Evolutionary conservation across 2,113 vertebrate species (phyloP).

Genomic region (Pseudopipra pipra): DNA sequence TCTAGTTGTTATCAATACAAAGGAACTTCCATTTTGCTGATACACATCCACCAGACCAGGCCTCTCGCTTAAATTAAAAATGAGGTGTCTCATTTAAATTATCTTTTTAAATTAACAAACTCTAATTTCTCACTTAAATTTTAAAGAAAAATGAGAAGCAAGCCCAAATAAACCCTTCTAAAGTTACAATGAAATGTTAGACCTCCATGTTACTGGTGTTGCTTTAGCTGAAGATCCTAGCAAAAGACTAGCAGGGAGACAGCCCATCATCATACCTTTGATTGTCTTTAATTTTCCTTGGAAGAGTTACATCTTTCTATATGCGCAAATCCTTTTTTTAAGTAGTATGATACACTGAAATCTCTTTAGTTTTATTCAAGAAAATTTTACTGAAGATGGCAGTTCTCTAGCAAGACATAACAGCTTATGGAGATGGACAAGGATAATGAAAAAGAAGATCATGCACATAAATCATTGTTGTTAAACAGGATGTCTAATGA

Average conservation of each 20-base stretch:
- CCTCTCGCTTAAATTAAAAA: background rate
- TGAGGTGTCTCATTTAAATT: background rate
- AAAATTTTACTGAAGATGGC: background rate
- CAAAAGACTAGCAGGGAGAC: background rate
- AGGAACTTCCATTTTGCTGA: background rate
- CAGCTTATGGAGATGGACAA: background rate
- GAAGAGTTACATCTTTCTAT: background rate
- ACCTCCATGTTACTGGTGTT: background rate
- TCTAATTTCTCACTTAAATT: background rate
- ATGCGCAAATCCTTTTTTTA: background rate
- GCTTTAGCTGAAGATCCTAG: background rate
- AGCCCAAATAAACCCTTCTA: background rate
- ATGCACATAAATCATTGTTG: conserved; percentile 7
- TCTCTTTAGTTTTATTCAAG: background rate
- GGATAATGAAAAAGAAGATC: conserved; percentile 1
- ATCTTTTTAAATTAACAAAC: background rate
- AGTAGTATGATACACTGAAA: background rate
- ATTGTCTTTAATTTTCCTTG: background rate
- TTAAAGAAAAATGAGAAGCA: background rate
- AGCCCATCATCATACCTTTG: background rate
- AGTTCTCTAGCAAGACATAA: background rate
- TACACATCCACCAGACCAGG: background rate
- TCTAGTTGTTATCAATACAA: background rate
- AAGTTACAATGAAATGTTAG: background rate
- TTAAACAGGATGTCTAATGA: background rate